A percentile compares a stretch with the other conserved stretches of the same genome.
Conservation (phyloP, 1,140 invertebrate species). For the Mylabris phalerata region DNA sequence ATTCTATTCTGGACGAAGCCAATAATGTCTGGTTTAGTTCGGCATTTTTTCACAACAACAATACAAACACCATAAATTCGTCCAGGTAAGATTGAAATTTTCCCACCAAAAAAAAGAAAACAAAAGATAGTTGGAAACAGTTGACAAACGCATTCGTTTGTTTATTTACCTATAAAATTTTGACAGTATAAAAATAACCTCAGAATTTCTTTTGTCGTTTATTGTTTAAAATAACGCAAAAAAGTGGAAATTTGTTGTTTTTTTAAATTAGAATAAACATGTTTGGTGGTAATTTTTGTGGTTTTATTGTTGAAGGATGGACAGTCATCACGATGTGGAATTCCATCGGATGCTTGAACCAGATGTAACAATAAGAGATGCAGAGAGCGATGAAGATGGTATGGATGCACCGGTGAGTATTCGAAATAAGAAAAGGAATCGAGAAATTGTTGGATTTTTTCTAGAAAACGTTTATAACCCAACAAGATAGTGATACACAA, state of each 20-base stretch:
- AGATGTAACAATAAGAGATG: conserved; percentile 33
- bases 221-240: background rate
- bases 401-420: background rate
- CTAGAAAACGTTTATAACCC: background rate
- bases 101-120: background rate
- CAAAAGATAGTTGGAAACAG: too few relatives aligned
- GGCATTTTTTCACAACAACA: conserved; percentile 2
- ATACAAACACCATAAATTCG: background rate
- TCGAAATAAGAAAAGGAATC: background rate
- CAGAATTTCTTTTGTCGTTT: too few relatives aligned
- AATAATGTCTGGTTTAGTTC: conserved; percentile 6
- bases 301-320: conserved; percentile 4
- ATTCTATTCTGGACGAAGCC: conserved; percentile 25
- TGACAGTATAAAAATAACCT: conserved; percentile 29
- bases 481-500: too few relatives aligned
- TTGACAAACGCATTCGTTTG: conserved; percentile 16
- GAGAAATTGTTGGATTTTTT: background rate
- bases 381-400: conserved; percentile 25
- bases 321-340: conserved; percentile 26
- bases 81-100: background rate
- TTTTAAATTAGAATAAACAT: too few relatives aligned
- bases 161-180: conserved; percentile 30
- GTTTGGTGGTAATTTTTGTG: background rate
- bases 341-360: conserved; percentile 32
- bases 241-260: background rate